Conservation (phyloP, 2,797 vertebrate species). For the Pangasius sanitwongsei region DNA sequence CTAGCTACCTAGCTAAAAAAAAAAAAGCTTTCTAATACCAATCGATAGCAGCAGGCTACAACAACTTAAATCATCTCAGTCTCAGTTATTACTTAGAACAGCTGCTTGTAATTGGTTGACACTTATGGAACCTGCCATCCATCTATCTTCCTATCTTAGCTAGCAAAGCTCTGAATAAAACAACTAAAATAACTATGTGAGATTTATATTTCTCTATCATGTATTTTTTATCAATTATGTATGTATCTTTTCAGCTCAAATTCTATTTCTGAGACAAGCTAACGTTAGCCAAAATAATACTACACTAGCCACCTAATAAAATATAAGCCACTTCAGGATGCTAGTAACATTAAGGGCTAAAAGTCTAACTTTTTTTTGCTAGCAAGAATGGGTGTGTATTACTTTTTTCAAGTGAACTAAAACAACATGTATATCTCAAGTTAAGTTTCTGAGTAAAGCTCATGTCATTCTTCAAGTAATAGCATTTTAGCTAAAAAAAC, state of each 20-base stretch:
- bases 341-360: not conserved
- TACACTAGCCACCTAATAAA: not conserved
- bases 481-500: not conserved
- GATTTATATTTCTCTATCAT: too few species aligned
- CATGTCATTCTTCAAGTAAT: not conserved
- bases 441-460: not conserved
- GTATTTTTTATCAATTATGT: too few species aligned
- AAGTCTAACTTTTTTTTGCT: not conserved
- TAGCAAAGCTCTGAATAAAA: too few species aligned
- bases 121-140: not conserved
- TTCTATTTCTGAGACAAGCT: not conserved
- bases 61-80: not conserved
- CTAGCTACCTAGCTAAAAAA: not conserved
- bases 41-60: not conserved
- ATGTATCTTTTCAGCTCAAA: too few species aligned
- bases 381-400: not conserved
- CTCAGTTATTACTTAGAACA: not conserved
- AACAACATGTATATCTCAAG: not conserved
- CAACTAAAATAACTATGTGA: too few species aligned
- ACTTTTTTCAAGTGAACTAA: not conserved
- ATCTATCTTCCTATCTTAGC: not conserved
- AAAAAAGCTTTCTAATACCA: too few species aligned
- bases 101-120: not conserved
- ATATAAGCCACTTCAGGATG: not conserved
- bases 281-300: too few species aligned